Percentiles rank a stretch among this genome's conserved stretches.
Evolutionary conservation across 2,797 vertebrate genomes (phyloP).

Genomic region (Hylomyscus alleni): DNA sequence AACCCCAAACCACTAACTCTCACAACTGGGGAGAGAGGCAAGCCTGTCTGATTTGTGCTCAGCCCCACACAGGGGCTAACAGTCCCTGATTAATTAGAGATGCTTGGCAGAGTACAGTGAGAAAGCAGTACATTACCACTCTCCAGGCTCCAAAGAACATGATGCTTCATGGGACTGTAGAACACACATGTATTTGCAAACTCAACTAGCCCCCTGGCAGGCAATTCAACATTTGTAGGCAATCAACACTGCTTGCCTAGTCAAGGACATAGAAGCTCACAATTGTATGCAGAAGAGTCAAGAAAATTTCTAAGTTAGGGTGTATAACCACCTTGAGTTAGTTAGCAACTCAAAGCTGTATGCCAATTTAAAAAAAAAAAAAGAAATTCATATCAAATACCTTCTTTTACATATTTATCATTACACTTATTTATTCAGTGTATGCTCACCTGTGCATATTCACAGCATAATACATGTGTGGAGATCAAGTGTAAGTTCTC

Average conservation of each 20-base stretch:
- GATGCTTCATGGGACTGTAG: neutral
- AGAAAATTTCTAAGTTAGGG: neutral
- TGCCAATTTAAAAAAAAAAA: neutral
- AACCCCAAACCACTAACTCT: neutral
- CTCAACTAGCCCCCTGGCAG: neutral
- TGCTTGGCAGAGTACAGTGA: neutral
- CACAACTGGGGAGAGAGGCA: neutral
- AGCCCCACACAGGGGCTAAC: neutral
- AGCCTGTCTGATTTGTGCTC: neutral
- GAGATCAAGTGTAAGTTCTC: neutral
- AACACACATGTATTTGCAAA: constrained; percentile 19
- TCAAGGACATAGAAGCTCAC: neutral
- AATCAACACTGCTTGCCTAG: neutral
- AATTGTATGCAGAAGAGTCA: neutral
- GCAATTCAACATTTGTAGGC: neutral
- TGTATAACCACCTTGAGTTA: neutral
- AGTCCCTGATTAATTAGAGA: neutral
- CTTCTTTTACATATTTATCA: neutral
- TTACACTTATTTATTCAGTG: neutral
- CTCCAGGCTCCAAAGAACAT: neutral
- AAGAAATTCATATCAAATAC: neutral
- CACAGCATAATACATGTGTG: neutral
- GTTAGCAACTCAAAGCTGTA: neutral
- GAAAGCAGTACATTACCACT: neutral
- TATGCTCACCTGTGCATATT: neutral